phyloP scores from a whole-genome alignment of 2,797 vertebrate species.

The Onychomys torridus region DNA sequence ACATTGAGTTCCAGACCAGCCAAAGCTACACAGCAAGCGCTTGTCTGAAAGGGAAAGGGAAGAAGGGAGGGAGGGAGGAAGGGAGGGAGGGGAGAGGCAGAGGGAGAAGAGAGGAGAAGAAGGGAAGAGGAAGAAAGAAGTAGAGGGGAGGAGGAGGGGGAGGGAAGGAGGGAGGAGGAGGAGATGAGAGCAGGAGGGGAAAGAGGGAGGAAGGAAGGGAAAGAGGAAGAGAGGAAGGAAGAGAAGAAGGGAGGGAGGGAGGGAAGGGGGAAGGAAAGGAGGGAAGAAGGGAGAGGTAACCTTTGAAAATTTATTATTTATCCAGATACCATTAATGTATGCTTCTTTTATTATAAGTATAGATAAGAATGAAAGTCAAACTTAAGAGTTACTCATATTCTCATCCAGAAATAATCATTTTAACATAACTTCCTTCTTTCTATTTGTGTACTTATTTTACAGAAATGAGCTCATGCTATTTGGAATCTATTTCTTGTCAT shows the following conservation, averaged over 20 bases:
- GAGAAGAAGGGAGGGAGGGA: background rate
- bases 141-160: background rate
- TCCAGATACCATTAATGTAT: background rate
- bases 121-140: too few species aligned
- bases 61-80: background rate
- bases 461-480: conserved; percentile 30
- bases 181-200: background rate
- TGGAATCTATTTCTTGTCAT: background rate
- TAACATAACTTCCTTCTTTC: conserved; percentile 26
- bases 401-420: conserved; percentile 37
- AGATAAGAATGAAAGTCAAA: background rate
- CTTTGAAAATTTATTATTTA: background rate
- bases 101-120: too few species aligned
- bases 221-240: background rate
- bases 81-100: fast-evolving
- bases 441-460: conserved; percentile 35
- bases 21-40: background rate
- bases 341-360: conserved; percentile 8
- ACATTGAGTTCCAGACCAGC: background rate
- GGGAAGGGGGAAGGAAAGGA: background rate
- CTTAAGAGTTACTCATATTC: background rate
- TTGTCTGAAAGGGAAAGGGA: too few species aligned
- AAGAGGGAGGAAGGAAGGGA: background rate
- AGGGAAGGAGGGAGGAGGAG: background rate
- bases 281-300: too few species aligned